Base-by-base conservation (phyloP, 92 coral and sea anemone species). In the Porites divaricata region DNA sequence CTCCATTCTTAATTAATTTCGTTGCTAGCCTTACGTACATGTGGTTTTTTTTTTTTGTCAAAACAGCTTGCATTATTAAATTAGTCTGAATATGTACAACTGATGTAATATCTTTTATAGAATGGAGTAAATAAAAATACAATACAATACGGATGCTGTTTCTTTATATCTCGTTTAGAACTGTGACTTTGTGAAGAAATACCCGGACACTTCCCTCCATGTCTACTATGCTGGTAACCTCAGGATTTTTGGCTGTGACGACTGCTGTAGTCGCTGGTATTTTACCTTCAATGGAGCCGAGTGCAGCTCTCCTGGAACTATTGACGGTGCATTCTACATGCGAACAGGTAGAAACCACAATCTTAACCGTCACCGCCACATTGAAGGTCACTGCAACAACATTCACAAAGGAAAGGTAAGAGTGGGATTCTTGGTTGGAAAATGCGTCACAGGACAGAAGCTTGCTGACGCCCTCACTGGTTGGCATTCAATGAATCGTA, bases 221-320 rank as follows among this genome's bases (percentile, higher is more conserved):
- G 83, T 84, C 7, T 84, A 63, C 77, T 84, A 57, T 71, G 78
- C 84, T 51, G 88, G 91, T 14, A 72, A 51, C 74, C 70, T 82
- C 58, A 76, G 91, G 72, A 51, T 88, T 35, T 6, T 19, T 35
- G 11, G 5, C 0, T 88, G 91, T 63, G 24, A 88, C 72, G 0
- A 1, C 25, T 88, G 91, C 88, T 88, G 91, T 70, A 77, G 86
- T 67, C 91, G 91, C 63, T 90, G 93, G 93, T 90, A 82, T 76
- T 86, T 90, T 56, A 90, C 56, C 52, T 81, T 90, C 88, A 83
- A 90, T 72, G 81, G 81, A 72, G 54, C 72, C 52, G 93, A 90
- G 76, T 90, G 92, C 75, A 17, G 75, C 9, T 64, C 81, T 53
- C 89, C 89, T 53, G 91, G 56, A 1, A 14, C 92, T 2, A 89